phyloP scores from a whole-genome alignment of 2,113 vertebrate species.

The Tenebrosternarchus preto region DNA sequence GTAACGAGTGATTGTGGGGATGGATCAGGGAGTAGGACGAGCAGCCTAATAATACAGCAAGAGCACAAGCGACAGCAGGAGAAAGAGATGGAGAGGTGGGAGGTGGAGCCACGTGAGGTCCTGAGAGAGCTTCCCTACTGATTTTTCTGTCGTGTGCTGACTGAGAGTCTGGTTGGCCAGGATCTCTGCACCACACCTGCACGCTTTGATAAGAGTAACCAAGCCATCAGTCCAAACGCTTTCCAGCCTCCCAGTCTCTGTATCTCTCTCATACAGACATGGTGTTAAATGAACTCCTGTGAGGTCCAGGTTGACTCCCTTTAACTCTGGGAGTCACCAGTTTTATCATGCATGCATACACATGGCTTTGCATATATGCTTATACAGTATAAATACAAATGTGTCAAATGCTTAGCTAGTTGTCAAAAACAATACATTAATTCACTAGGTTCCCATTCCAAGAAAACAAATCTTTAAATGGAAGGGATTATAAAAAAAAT shows the following conservation, averaged over 20 bases:
- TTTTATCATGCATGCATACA: constrained; percentile 8
- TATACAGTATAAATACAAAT: no score
- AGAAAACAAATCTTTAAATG: not conserved
- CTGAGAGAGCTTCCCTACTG: constrained; percentile 24
- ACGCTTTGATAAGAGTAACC: constrained; percentile 59
- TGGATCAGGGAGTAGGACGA: not conserved
- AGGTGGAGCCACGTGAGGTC: constrained; percentile 10
- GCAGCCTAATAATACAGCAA: no score
- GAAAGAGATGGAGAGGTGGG: not conserved
- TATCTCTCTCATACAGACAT: not conserved
- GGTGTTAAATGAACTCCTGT: not conserved
- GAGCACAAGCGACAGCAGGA: not conserved
- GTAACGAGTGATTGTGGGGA: constrained; percentile 22
- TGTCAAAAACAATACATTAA: no score
- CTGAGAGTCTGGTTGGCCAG: constrained; percentile 40
- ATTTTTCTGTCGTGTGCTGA: constrained; percentile 48
- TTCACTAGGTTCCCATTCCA: not conserved
- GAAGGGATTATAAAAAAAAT: no score
- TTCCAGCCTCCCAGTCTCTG: no score
- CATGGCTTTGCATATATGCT: no score
- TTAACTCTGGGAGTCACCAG: constrained; percentile 27
- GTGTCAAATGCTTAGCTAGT: no score
- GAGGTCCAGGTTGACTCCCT: constrained; percentile 13
- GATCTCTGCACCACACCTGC: constrained; percentile 48
- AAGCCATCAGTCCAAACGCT: constrained; percentile 43